Conservation (phyloP, 2,797 vertebrate genomes). For the Sebastolobus alascanus region DNA sequence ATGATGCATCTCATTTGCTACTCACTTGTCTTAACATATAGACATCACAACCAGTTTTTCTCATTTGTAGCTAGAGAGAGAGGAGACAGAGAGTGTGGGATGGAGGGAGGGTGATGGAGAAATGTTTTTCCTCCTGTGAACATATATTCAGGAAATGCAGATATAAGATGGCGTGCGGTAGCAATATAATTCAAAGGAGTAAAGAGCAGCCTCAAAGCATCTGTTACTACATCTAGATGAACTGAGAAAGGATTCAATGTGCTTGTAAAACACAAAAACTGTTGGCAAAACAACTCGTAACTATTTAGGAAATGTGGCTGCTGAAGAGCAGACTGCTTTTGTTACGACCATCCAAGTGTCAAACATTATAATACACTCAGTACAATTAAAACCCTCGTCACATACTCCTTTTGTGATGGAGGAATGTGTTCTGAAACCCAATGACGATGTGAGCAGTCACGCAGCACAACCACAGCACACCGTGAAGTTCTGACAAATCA, state of each 20-base stretch:
- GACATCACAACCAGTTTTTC: background rate
- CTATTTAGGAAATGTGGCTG: background rate
- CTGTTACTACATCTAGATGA: background rate
- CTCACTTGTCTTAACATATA: background rate
- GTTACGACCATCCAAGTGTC: background rate
- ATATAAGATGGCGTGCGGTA: background rate
- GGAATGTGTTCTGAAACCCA: background rate
- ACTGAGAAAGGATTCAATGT: background rate
- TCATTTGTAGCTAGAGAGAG: background rate
- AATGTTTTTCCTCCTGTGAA: background rate
- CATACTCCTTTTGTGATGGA: conserved; percentile 4
- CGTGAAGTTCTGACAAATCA: background rate
- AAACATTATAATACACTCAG: background rate
- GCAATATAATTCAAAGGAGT: background rate
- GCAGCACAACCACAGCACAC: no score
- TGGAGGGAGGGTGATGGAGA: background rate
- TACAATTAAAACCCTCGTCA: background rate
- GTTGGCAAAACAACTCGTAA: background rate
- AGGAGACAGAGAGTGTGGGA: background rate
- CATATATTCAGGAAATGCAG: background rate
- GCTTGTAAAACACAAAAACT: background rate
- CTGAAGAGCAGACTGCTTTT: background rate
- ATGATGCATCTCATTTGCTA: background rate
- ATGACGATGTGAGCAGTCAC: background rate
- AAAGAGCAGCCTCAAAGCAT: background rate